A percentile compares a stretch with the other conserved stretches of the same genome.
Conservation (phyloP, 2,888 invertebrate genomes). For the Hirtodrosophila cameraria region DNA sequence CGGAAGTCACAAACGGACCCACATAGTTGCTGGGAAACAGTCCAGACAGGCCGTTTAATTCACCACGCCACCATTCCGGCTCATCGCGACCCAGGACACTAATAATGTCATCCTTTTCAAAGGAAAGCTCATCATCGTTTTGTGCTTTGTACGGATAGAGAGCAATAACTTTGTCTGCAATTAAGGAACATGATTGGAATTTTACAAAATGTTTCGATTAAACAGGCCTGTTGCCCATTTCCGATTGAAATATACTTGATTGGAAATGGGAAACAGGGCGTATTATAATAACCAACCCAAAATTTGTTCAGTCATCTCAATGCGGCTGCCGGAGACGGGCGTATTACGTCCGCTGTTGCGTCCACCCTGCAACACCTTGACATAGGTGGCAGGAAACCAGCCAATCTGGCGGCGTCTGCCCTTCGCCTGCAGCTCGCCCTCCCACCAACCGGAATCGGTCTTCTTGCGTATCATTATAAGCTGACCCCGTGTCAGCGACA, state of each 20-base stretch:
- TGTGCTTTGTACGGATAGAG: constrained; percentile 97
- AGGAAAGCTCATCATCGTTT: constrained; percentile 96
- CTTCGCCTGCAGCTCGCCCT: constrained; percentile 97
- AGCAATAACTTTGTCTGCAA: constrained; percentile 93
- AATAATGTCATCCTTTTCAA: constrained; percentile 96
- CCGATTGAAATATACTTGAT: no score
- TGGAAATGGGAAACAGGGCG: no score
- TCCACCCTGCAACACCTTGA: constrained; percentile 91
- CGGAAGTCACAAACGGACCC: constrained; percentile 86
- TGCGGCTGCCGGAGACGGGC: constrained; percentile 89
- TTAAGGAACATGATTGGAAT: neutral
- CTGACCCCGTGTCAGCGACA: constrained; percentile 95
- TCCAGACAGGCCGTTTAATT: constrained; percentile 94
- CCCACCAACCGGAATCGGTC: constrained; percentile 99
- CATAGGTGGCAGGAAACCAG: constrained; percentile 99
- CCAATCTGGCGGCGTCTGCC: constrained; percentile 96
- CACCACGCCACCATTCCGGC: constrained; percentile 99
- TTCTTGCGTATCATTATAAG: constrained; percentile 98
- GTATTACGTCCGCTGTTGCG: constrained; percentile 90
- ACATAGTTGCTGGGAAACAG: constrained; percentile 99
- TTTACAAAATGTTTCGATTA: neutral
- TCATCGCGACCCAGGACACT: constrained; percentile 95
- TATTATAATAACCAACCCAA: constrained; percentile 72
- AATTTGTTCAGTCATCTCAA: constrained; percentile 86
- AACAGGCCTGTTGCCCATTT: no score